A percentile compares a stretch with the other conserved stretches of the same genome.
Conservation (phyloP, 2,888 invertebrate species). For the Dicycla oo region DNA sequence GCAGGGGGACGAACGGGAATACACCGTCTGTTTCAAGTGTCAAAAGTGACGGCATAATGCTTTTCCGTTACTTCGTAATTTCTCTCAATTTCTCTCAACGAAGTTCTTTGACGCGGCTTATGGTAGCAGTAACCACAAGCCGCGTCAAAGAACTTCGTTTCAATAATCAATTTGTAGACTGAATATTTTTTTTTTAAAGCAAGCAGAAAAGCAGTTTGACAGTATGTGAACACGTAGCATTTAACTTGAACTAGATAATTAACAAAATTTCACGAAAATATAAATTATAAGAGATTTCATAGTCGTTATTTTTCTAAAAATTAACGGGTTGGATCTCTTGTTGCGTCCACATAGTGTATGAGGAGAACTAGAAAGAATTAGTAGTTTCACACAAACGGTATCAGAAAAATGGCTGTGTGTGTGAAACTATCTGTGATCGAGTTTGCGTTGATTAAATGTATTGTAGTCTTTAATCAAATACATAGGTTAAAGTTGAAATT, state of each 20-base stretch:
- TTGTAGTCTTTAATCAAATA: slow-evolving; percentile 14
- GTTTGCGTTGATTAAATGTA: slow-evolving; percentile 55
- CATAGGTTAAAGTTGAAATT: slow-evolving; percentile 18
- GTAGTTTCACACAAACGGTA: slow-evolving; percentile 33
- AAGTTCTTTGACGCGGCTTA: too few relatives aligned
- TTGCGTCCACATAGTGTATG: slow-evolving; percentile 73
- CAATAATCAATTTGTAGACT: slow-evolving; percentile 6
- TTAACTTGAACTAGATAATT: slow-evolving; percentile 32
- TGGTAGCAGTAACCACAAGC: too few relatives aligned
- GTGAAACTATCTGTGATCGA: slow-evolving; percentile 31
- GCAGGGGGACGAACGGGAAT: too few relatives aligned
- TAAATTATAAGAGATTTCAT: slow-evolving; percentile 50
- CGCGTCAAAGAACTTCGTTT: too few relatives aligned
- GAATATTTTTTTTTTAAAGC: not conserved
- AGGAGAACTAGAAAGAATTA: slow-evolving; percentile 12
- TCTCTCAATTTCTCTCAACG: too few relatives aligned
- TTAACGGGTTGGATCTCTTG: slow-evolving; percentile 72
- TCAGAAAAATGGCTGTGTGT: slow-evolving; percentile 19
- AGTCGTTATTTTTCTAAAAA: slow-evolving; percentile 73
- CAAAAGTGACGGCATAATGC: too few relatives aligned
- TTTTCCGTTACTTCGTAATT: too few relatives aligned
- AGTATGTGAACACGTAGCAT: slow-evolving; percentile 40
- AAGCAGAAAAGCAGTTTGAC: slow-evolving; percentile 10
- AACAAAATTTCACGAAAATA: slow-evolving; percentile 44
- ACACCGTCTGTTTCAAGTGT: too few relatives aligned